These are phyloP conservation scores for Cecropterus lyciades DNA, from an alignment of 1,140 invertebrate species.

Conservation along the genomic window DNA sequence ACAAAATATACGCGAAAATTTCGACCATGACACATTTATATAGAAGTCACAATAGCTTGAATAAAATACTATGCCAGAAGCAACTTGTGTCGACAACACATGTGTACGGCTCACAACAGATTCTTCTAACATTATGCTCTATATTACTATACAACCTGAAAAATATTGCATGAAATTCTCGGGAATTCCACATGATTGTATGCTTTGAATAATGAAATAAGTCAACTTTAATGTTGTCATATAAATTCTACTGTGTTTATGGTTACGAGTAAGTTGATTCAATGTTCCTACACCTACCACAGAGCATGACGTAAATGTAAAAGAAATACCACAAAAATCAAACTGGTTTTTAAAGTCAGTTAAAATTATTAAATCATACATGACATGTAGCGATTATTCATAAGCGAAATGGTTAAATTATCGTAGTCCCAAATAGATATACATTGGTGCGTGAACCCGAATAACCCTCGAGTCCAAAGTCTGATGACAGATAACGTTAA, in stretches of 20 bases:
- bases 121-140: neutral
- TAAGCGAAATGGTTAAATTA: neutral
- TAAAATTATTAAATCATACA: neutral
- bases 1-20: constrained; percentile 24
- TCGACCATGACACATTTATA: constrained; percentile 13
- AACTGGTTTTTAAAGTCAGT: constrained; percentile 7
- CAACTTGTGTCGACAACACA: neutral
- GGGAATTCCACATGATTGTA: constrained; percentile 5
- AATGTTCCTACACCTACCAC: neutral
- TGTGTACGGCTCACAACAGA: neutral
- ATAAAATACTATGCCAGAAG: neutral
- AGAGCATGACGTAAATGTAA: constrained; percentile 4
- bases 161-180: constrained; percentile 12
- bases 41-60: constrained; percentile 24
- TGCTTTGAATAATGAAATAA: constrained; percentile 10
- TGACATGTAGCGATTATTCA: neutral
- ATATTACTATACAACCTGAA: neutral
- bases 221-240: neutral
- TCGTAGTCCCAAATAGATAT: neutral
- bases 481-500: neutral
- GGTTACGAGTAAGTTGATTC: neutral
- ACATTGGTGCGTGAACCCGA: neutral
- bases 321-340: constrained; percentile 15
- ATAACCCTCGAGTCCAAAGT: constrained; percentile 12
- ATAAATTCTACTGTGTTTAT: neutral